Conservation (phyloP, 2,113 vertebrate genomes). For the Eira barbara region DNA sequence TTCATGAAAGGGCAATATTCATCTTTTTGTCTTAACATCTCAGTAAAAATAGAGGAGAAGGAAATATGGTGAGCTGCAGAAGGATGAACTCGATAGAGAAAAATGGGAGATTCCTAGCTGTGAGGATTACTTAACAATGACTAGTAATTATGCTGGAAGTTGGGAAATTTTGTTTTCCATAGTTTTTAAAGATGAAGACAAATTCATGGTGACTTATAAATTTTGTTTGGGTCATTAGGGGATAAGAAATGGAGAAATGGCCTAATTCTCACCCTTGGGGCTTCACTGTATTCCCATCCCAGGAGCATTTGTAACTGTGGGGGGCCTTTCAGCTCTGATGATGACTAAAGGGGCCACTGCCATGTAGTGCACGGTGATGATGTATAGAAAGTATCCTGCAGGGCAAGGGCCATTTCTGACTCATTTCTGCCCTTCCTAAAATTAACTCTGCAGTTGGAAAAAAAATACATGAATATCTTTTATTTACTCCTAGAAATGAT, state of each 20-base stretch:
- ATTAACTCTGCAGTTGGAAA: background rate
- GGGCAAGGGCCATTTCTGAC: background rate
- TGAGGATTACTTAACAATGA: background rate
- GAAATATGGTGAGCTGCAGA: background rate
- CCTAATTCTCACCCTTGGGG: background rate
- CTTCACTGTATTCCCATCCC: background rate
- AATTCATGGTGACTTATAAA: background rate
- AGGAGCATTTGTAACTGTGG: background rate
- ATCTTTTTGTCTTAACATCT: background rate
- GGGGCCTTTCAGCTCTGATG: background rate
- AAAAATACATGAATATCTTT: background rate
- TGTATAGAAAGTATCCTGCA: background rate
- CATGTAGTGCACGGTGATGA: accelerated
- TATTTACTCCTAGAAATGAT: background rate
- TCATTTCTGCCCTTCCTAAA: background rate
- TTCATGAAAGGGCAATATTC: background rate
- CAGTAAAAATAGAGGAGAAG: background rate
- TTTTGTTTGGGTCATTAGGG: background rate
- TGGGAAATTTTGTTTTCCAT: background rate
- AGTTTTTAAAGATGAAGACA: background rate
- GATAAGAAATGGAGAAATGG: background rate
- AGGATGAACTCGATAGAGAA: background rate
- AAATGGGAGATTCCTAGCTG: background rate
- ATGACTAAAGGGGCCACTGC: background rate
- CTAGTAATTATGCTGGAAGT: background rate